Evolutionary conservation across 23 tunicate genomes (phyloP).

Genomic region (Trididemnum clinides): DNA sequence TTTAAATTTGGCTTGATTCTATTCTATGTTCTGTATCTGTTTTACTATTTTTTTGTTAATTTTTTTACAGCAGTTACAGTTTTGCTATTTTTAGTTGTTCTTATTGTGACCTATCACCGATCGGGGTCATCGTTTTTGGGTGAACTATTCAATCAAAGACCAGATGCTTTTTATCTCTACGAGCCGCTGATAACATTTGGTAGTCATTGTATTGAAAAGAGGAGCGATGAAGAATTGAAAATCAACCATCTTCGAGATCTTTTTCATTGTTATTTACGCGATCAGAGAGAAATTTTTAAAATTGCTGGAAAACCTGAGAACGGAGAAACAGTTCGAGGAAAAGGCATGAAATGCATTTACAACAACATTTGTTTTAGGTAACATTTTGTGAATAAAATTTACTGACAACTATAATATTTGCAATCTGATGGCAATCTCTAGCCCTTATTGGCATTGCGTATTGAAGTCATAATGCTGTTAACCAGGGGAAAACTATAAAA

Average conservation of each 20-base stretch:
- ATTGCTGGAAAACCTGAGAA: background rate
- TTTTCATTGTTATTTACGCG: conserved; percentile 8
- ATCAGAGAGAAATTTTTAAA: background rate
- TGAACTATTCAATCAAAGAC: conserved; percentile 77
- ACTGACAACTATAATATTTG: background rate
- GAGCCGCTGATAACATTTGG: conserved; percentile 68
- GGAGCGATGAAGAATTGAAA: background rate
- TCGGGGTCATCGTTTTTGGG: conserved; percentile 87
- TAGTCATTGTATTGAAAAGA: background rate
- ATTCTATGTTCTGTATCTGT: too few relatives aligned
- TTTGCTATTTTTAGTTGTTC: conserved; percentile 8
- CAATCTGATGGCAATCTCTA: too few relatives aligned
- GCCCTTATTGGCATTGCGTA: too few relatives aligned
- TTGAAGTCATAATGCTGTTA: too few relatives aligned
- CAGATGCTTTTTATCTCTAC: conserved; percentile 69
- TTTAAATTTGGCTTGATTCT: too few relatives aligned
- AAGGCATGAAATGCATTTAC: conserved; percentile 3
- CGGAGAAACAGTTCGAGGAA: background rate
- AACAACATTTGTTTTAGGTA: conserved; percentile 87
- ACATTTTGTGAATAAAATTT: background rate
- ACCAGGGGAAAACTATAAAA: too few relatives aligned
- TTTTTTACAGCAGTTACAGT: too few relatives aligned
- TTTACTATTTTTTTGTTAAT: too few relatives aligned
- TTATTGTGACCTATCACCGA: conserved; percentile 71
- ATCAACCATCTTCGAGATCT: background rate